Percentiles rank a stretch among this genome's conserved stretches.
These are phyloP conservation scores for Centropyge bicolor DNA, from an alignment of 2,797 vertebrate genomes.

Conservation along the genomic window DNA sequence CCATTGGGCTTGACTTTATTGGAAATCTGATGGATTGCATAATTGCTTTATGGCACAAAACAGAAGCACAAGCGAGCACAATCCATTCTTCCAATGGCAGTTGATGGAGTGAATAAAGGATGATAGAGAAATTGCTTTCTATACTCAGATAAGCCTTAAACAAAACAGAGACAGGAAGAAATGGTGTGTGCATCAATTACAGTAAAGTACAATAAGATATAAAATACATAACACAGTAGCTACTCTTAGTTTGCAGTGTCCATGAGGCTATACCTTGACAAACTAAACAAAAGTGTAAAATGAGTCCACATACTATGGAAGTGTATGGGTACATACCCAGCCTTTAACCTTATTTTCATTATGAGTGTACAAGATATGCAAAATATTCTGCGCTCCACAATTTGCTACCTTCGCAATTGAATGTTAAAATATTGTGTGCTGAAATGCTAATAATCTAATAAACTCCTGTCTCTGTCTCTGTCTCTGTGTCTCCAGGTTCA, in stretches of 20 bases:
- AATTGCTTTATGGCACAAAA: slow-evolving; percentile 48
- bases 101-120: slow-evolving; percentile 26
- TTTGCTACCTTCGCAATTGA: slow-evolving; percentile 1
- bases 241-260: background rate
- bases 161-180: background rate
- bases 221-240: background rate
- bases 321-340: background rate
- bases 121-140: slow-evolving; percentile 10
- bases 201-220: background rate
- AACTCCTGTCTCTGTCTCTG: slow-evolving; percentile 36
- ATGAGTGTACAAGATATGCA: background rate
- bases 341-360: background rate
- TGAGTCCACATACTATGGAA: background rate
- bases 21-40: slow-evolving; percentile 64
- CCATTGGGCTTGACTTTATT: slow-evolving; percentile 57
- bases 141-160: background rate
- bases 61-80: slow-evolving; percentile 20
- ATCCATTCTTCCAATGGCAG: background rate
- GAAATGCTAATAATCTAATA: background rate
- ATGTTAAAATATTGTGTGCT: slow-evolving; percentile 10
- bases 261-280: background rate
- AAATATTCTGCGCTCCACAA: background rate
- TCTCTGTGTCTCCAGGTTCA: slow-evolving; percentile 89
- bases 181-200: background rate
- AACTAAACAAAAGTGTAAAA: background rate